Evolutionary conservation across 2,888 invertebrate species (phyloP), one percentile per base, ranked within the genome.

Genomic region (Platycheirus rosarum): DNA sequence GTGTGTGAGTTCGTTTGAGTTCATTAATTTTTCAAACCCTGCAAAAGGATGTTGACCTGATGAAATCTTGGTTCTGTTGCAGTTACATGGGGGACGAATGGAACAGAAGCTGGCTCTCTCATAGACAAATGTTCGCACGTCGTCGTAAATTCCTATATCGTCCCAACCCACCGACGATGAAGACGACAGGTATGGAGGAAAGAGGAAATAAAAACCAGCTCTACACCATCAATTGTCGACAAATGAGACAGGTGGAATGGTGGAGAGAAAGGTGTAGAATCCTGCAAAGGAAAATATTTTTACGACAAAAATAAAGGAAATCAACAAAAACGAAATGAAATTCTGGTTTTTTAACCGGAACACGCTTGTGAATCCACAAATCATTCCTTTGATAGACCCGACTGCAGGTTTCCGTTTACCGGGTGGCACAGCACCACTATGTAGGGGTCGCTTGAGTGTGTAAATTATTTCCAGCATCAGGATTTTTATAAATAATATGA

Each of bases 1-100:
- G 48, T 60, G 62, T 51, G 29, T 68, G 66, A 44, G 68, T 71
- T 35, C 40, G 57, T 63, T 51, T 35, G 44, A 40, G 51, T 75
- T 80, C 65, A 75, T 80, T 69, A 75, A 51, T 80, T 75, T 80
- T 80, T 63, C 46, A 75, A 60, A 20, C 23, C 29, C 66, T 32
- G 29, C 44, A 57, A 79, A 75, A 60, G 75, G 69, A 70, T 70
- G 75, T 70, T 74, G 75, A 75, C 75, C 65, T 53, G 11, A 4
- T 40, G 26, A 57, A 55, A 40, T 13, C 13, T 13, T 42, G 57
- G 40, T 9, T 14, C 37, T 26, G 42, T 42, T 57, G 42, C 57
- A 57, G 57, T 57, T 57, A 42, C 42, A 42, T 42, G 1, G 23
- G 3, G 23, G 4, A 16, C 2, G 23, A 2, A 16, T 7, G 14